These are phyloP conservation scores for Criorhina ranunculi DNA, from an alignment of 2,888 invertebrate genomes.

Conservation along the genomic window DNA sequence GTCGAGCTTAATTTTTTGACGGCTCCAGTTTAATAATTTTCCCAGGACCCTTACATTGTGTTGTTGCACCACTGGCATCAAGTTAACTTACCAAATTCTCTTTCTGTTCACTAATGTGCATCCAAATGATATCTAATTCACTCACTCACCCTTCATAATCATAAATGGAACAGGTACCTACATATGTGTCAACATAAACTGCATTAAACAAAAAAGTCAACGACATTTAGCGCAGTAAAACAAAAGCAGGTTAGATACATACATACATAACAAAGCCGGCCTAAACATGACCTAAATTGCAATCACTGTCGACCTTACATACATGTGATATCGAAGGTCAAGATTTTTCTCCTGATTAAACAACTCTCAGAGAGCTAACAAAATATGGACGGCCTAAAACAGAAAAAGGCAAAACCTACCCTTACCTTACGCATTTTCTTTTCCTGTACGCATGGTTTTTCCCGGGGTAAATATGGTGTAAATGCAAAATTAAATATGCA, in stretches of 20 bases:
- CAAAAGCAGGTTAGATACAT: conserved; percentile 32
- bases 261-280: conserved; percentile 32
- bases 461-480: not conserved
- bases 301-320: conserved; percentile 37
- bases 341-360: conserved; percentile 31
- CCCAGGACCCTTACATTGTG: no score
- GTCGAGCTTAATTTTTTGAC: no score
- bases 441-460: conserved; percentile 29
- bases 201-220: conserved; percentile 5
- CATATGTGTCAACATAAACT: not conserved
- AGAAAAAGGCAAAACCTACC: conserved; percentile 70
- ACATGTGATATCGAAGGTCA: conserved; percentile 58
- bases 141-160: not conserved
- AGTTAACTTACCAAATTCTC: not conserved
- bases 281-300: conserved; percentile 59
- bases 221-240: conserved; percentile 17
- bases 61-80: no score
- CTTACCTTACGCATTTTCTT: conserved; percentile 40
- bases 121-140: not conserved
- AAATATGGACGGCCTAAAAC: no score
- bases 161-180: not conserved
- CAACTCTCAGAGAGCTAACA: conserved; percentile 4
- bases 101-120: not conserved
- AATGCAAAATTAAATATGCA: conserved; percentile 16
- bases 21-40: no score